Evolutionary conservation across 2,888 invertebrate genomes (phyloP), one percentile per base, ranked within the genome.

Genomic region (Agriopis leucophaearia): DNA sequence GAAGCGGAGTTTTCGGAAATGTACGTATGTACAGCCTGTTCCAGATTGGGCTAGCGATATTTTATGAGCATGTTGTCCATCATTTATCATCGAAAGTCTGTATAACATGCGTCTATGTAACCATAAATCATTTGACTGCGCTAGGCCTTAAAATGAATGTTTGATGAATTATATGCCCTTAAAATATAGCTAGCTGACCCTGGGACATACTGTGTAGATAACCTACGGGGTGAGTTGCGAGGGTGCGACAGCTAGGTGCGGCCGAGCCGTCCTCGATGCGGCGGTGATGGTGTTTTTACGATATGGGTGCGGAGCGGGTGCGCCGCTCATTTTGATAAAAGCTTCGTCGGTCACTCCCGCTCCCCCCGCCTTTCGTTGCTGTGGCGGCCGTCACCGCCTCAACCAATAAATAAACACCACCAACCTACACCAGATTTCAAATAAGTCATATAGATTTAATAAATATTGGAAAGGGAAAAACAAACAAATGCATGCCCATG

Each of bases 241-340:
- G 88, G 88, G 88, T 84, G 87, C 84, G 88, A 88, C 88, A 85
- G 81, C 83, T 85, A 89, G 92, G 92, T 89, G 92, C 81, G 92
- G 89, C 87, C 77, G 72, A 81, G 86, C 83, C 86, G 84, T 86
- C 87, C 87, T 82, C 87, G 51, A 51, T 35, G 87, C 83, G 84
- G 86, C 82, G 87, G 81, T 90, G 91, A 89, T 89, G 87, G 85
- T 89, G 88, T 86, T 91, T 93, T 93, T 93, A 93, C 88, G 92
- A 89, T 84, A 82, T 88, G 90, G 93, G 93, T 88, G 93, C 88
- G 59, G n/a, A 80, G 82, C 86, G 88, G 91, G 88, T 89, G 90
- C 90, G 89, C 88, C 83, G 88, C 91, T 91, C 91, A 94, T 94
- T 94, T 93, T 87, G 92, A 91, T 94, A 93, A 94, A 94, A 94